Evolutionary conservation across 2,113 vertebrate species (phyloP).

Genomic region (Triplophysa dalaica): DNA sequence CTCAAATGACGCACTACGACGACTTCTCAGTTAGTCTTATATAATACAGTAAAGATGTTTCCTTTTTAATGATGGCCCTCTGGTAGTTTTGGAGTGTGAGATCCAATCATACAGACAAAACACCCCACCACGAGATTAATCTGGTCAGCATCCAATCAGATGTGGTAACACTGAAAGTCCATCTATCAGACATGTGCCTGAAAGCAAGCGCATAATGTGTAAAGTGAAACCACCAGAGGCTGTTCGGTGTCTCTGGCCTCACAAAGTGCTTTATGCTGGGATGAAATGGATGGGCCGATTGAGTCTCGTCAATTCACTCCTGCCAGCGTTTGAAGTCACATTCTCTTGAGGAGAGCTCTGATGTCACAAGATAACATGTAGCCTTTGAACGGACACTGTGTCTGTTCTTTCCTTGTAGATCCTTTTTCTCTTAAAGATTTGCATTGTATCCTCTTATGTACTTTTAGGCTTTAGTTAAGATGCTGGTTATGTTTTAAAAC

Average conservation of each 20-base stretch:
- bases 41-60: neutral
- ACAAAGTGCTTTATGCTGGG: conserved; percentile 60
- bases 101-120: conserved; percentile 28
- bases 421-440: neutral
- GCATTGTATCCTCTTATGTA: neutral
- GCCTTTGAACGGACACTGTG: conserved; percentile 62
- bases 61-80: neutral
- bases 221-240: conserved; percentile 66
- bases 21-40: neutral
- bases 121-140: conserved; percentile 43
- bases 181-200: conserved; percentile 51
- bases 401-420: conserved; percentile 29
- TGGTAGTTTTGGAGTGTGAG: conserved; percentile 23
- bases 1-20: neutral
- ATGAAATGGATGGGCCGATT: conserved; percentile 63
- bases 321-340: conserved; percentile 71
- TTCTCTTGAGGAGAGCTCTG: conserved; percentile 68
- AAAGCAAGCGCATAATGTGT: conserved; percentile 63
- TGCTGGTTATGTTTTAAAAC: neutral
- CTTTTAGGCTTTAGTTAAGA: neutral
- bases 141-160: conserved; percentile 64
- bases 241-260: conserved; percentile 59
- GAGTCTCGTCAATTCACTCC: conserved; percentile 61
- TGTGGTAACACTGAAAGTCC: conserved; percentile 58
- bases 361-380: conserved; percentile 68